phyloP scores from a whole-genome alignment of 2,797 vertebrate genomes.

The Parotocinclus haroldoi region DNA sequence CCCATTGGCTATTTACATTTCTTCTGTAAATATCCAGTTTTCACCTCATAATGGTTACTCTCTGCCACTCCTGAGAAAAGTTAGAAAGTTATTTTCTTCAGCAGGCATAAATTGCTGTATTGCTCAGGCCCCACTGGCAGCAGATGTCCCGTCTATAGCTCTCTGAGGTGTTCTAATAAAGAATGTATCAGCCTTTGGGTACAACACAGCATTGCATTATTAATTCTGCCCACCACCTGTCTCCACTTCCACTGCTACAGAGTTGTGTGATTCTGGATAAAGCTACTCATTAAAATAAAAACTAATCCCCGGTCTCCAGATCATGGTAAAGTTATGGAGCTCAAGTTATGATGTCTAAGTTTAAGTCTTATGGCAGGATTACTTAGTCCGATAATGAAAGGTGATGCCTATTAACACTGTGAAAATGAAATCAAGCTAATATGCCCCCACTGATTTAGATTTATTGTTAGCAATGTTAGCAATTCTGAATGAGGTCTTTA shows the following conservation, averaged over 20 bases:
- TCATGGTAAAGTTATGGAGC: not conserved
- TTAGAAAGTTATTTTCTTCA: not conserved
- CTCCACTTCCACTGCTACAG: conserved; percentile 38
- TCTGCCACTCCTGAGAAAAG: conserved; percentile 21
- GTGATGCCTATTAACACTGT: not conserved
- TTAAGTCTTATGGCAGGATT: not conserved
- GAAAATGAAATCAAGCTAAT: not conserved
- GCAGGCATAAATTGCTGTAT: conserved; percentile 27
- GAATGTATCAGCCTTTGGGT: conserved; percentile 36
- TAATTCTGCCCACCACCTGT: conserved; percentile 30
- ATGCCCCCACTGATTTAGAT: not conserved
- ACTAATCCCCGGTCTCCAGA: conserved; percentile 35
- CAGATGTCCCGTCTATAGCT: not conserved
- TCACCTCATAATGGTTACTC: not conserved
- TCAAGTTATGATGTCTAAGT: too few relatives aligned
- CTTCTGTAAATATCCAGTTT: conserved; percentile 3
- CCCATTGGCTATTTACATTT: conserved; percentile 17
- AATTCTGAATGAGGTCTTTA: too few relatives aligned
- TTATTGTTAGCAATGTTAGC: not conserved
- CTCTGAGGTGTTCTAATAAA: conserved; percentile 33
- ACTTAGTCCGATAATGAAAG: not conserved
- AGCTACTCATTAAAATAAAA: conserved; percentile 57
- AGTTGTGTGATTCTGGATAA: conserved; percentile 61
- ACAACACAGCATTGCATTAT: conserved; percentile 31
- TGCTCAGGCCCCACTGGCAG: not conserved